Base-by-base conservation (phyloP, 2,888 invertebrate species). In the Galeruca laticollis region DNA sequence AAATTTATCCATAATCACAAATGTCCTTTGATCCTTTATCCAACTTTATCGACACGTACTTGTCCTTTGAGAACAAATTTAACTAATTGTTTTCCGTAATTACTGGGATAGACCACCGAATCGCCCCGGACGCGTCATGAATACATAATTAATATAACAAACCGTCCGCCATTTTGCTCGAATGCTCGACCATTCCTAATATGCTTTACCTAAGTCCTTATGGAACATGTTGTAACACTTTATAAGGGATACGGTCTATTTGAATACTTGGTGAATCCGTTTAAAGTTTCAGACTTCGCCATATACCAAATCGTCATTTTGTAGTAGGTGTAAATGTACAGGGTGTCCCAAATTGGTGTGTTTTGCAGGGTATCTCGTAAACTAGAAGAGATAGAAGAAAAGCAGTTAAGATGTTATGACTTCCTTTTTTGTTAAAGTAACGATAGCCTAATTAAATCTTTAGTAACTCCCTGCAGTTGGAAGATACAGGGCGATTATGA, bases 21-120 rank as follows among this genome's bases (percentile, higher is more conserved):
- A 43, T 18, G 43, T 26, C 57, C 64, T 20, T 40, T 11, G 56
- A 56, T 47, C 47, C 47, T 47, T 65, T 15, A 10, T 18, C 47
- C 31, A 15, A 31, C 57, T 47, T 47, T 65, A 65, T 57, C 20
- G 64, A 57, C 64, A 65, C 64, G 64, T 65, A 57, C 11, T 47
- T 65, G 43, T 37, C 40, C 35, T 65, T 65, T 43, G 35, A 35
- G 43, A 13, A 15, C n/a, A 49, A 43, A 57, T 65, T 57, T 57
- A 2, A 52, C 56, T 65, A 65, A 65, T 65, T 65, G 64, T 65
- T 65, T 65, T 65, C 20, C 2, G 40, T 57, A 57, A 65, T 65
- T 57, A 57, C 56, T 43, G 40, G 64, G 26, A 35, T 31, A 40
- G 57, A 57, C 64, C 57, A 26, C 57, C 31, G 57, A 35, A 31